A percentile compares a stretch with the other conserved stretches of the same genome.
These are phyloP conservation scores for Zaprionus inermis DNA, from an alignment of 1,140 invertebrate genomes.

Conservation along the genomic window DNA sequence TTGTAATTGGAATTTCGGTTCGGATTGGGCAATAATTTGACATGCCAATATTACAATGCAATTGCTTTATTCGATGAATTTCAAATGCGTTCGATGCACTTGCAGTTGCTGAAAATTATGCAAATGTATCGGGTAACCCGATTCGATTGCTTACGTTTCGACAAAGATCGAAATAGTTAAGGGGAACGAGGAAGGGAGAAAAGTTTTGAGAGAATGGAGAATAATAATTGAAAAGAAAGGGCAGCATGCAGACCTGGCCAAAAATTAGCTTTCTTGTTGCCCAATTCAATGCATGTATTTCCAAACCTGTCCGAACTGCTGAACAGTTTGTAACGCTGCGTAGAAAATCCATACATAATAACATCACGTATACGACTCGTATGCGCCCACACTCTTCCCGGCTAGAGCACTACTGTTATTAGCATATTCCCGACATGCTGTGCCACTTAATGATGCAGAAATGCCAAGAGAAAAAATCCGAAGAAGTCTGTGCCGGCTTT, in stretches of 20 bases:
- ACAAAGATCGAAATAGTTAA: too few relatives aligned
- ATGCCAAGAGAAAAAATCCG: constrained; percentile 44
- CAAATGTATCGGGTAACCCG: not conserved
- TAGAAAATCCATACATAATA: too few relatives aligned
- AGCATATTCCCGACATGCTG: constrained; percentile 63
- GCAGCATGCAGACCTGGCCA: too few relatives aligned
- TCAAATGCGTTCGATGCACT: constrained; percentile 1
- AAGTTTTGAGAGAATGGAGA: too few relatives aligned
- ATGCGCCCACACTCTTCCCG: constrained; percentile 3
- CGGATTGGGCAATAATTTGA: constrained; percentile 3
- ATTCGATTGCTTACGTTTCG: not conserved
- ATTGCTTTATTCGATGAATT: constrained; percentile 5
- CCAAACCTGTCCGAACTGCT: too few relatives aligned
- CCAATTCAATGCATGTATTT: too few relatives aligned
- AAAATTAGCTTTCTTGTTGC: too few relatives aligned
- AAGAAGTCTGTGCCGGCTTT: constrained; percentile 37
- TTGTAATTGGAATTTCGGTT: constrained; percentile 9
- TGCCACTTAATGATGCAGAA: constrained; percentile 72
- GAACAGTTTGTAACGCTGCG: too few relatives aligned
- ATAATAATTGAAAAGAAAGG: too few relatives aligned
- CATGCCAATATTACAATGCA: not conserved
- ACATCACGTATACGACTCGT: constrained; percentile 31
- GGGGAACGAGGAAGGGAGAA: too few relatives aligned
- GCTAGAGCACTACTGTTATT: constrained; percentile 27
- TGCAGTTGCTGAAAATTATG: constrained; percentile 5